Base-by-base conservation (phyloP, 1,140 invertebrate genomes). In the Formica selysi region DNA sequence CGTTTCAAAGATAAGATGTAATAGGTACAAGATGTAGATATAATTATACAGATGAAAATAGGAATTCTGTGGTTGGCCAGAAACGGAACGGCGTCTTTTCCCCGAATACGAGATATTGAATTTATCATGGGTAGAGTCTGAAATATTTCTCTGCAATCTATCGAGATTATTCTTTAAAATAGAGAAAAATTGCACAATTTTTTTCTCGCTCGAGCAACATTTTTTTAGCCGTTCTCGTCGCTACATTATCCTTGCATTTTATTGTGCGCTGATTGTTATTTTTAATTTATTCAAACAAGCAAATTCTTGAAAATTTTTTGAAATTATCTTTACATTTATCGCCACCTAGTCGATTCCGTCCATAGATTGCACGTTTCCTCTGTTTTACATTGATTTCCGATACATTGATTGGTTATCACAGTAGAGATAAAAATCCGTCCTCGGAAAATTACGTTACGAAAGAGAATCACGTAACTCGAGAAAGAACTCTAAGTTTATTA, bases 351-450 rank as follows among this genome's bases (percentile, higher is more conserved):
- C 11, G 68, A 73, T 73, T 83, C 79, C 54, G 29, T 81, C 41
- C 51, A 54, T 73, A 59, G 62, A 83, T 74, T 32, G 68, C 79
- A 74, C 10, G 54, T 59, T 41, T 54, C 41, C 26, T 16, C n/a
- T 67, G 48, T 83, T 83, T 83, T 74, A 26, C 68, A 83, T 83
- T 70, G 79, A 83, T 83, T 83, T 74, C 68, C 79, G 54, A 83
- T 83, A 74, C 68, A 36, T 59, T 32, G 67, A 67, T 44, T 22
- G 67, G 67, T 81, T 81, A 81, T 83, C 79, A 62, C 79, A 29
- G 54, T 26, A 32, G 68, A 74, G 68, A 74, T 83, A 83, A 83
- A 74, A 83, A 74, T 83, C 54, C 79, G 32, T 16, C 29, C 57
- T 59, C 61, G 54, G 13, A 61, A 51, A 81, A 83, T 83, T 73